Percentiles rank a stretch among this genome's conserved stretches.
phyloP scores from a whole-genome alignment of 1,140 invertebrate genomes.

The Chymomyza costata region DNA sequence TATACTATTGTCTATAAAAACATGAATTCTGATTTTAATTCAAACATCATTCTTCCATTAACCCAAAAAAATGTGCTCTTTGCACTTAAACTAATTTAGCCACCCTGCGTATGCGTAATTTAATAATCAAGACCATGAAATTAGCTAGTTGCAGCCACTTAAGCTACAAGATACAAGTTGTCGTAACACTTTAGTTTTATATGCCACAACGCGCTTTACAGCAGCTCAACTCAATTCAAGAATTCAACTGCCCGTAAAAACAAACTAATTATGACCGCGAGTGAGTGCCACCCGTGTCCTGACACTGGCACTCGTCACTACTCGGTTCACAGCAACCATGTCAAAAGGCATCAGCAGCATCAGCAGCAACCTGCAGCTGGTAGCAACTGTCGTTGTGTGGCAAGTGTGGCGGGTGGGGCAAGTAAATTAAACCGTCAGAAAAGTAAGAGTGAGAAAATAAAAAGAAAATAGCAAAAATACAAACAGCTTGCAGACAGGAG shows the following conservation, averaged over 20 bases:
- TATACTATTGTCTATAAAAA: too few species aligned
- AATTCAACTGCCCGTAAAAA: constrained; percentile 67
- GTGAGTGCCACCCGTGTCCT: too few species aligned
- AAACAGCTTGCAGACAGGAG: constrained; percentile 18
- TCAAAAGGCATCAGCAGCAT: too few species aligned
- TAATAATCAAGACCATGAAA: constrained; percentile 38
- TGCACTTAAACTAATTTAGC: too few species aligned
- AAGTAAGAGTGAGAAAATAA: constrained; percentile 35
- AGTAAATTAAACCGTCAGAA: constrained; percentile 64
- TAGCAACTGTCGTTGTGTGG: too few species aligned
- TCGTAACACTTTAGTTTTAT: constrained; percentile 45
- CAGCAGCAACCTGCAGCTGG: too few species aligned
- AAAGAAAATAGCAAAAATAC: constrained; percentile 32
- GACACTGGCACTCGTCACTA: too few species aligned
- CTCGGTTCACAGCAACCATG: too few species aligned
- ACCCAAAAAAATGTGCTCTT: too few species aligned
- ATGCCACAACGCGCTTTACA: constrained; percentile 16
- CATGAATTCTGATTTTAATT: too few species aligned
- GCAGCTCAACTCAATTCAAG: constrained; percentile 51
- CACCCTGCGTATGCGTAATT: constrained; percentile 49
- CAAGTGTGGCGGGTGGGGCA: constrained; percentile 44
- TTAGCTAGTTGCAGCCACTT: constrained; percentile 11
- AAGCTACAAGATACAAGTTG: too few species aligned
- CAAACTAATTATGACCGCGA: constrained; percentile 71
- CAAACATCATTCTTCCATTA: too few species aligned